Base-by-base conservation (phyloP, 2,888 invertebrate genomes). In the Poecilobothrus nobilitatus region DNA sequence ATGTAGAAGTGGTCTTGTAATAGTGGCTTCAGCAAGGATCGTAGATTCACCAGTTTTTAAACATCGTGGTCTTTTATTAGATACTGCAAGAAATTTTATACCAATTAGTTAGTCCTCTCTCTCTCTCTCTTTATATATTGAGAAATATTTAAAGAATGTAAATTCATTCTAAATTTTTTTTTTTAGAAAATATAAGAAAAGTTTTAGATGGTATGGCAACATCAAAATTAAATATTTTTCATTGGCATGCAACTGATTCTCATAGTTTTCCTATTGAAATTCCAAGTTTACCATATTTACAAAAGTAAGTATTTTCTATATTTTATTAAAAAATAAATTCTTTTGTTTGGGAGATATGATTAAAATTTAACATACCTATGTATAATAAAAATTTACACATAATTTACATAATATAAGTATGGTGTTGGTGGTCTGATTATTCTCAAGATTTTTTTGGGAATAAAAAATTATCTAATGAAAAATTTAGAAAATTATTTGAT, bases 241-340 rank as follows among this genome's bases (percentile, higher is more conserved):
- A 97, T 78, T 97, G 96, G 95, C 93, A 94, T 78, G 89, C 89
- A 0, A 91, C 92, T 0, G 97, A 97, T 80, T 88, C 93, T 1
- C 95, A 96, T 74, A 95, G 95, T 75, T 97, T 96, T 81, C 96
- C 97, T 0, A 84, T 95, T 76, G 89, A 91, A 76, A 88, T 91
- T 0, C 84, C 84, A n/a, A 84, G 88, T 63, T 86, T 90, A 22
- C 92, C 92, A 0, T 87, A 89, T 75, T 86, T 94, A 82, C 86
- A 91, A 1, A 86, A 85, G 86, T 91, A 82, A 74, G 84, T 37
- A 5, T 37, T 5, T 27, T n/a, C n/a, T n/a, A n/a, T n/a, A n/a
- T n/a, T n/a, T n/a, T n/a, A n/a, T n/a, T n/a, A n/a, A n/a, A n/a
- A n/a, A n/a, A n/a, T n/a, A n/a, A n/a, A n/a, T n/a, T n/a, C n/a